Percentiles rank a stretch among this genome's conserved stretches.
phyloP scores from a whole-genome alignment of 2,797 vertebrate genomes.

The Catamblyrhynchus diadema region DNA sequence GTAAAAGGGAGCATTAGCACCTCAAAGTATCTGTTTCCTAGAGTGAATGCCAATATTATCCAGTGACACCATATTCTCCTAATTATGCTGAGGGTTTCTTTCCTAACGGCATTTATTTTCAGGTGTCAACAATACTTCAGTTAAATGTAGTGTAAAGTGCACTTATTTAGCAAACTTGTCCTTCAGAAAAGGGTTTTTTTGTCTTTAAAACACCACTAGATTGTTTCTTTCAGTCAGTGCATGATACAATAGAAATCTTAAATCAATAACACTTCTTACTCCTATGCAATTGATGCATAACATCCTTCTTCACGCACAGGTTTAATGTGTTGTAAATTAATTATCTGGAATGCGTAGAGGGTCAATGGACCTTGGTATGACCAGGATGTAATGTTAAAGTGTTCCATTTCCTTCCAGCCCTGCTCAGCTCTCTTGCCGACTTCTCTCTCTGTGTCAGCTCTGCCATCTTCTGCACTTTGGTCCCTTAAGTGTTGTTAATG shows the following conservation, averaged over 20 bases:
- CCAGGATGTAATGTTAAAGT: slow-evolving; percentile 68
- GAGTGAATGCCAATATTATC: slow-evolving; percentile 67
- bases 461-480: slow-evolving; percentile 27
- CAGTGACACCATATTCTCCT: slow-evolving; percentile 24
- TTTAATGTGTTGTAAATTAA: slow-evolving; percentile 90
- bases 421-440: slow-evolving; percentile 35
- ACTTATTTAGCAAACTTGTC: slow-evolving; percentile 58
- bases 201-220: neutral
- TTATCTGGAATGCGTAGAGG: slow-evolving; percentile 83
- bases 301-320: slow-evolving; percentile 80
- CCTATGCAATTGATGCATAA: slow-evolving; percentile 74
- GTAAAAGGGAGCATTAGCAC: slow-evolving; percentile 77
- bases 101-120: neutral
- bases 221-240: slow-evolving; percentile 54
- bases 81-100: slow-evolving; percentile 39
- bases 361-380: slow-evolving; percentile 86
- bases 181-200: slow-evolving; percentile 45
- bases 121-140: slow-evolving; percentile 18
- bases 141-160: slow-evolving; percentile 44
- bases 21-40: slow-evolving; percentile 62
- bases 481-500: slow-evolving; percentile 47
- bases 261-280: slow-evolving; percentile 85
- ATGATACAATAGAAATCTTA: slow-evolving; percentile 67
- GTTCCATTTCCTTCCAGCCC: slow-evolving; percentile 70
- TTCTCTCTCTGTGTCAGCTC: slow-evolving; percentile 29